These are phyloP conservation scores for Molossus molossus DNA, from an alignment of 2,797 vertebrate genomes.

Conservation along the genomic window DNA sequence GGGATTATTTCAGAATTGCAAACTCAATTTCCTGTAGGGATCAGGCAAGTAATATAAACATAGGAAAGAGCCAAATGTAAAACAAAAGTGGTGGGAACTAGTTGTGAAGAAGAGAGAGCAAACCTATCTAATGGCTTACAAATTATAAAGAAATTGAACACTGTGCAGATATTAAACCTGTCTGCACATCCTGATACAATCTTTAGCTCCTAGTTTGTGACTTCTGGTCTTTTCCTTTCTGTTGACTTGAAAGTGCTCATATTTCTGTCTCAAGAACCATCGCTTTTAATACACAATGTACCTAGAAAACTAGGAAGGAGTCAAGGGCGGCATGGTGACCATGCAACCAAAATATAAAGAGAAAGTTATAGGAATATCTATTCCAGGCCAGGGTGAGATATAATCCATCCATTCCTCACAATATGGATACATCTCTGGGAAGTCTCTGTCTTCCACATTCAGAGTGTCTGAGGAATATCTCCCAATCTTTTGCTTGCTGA, in stretches of 20 bases:
- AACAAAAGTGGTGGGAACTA: background rate
- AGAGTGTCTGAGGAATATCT: background rate
- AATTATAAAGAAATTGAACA: background rate
- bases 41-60: conserved; percentile 21
- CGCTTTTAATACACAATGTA: background rate
- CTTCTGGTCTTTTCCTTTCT: background rate
- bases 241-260: background rate
- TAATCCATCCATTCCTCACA: background rate
- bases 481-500: background rate
- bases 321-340: background rate
- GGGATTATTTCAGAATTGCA: background rate
- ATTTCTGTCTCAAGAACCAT: background rate
- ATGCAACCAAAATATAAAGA: background rate
- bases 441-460: background rate
- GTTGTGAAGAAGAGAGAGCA: conserved; percentile 10
- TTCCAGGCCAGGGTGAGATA: background rate
- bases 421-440: background rate
- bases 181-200: background rate
- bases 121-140: background rate
- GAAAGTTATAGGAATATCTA: background rate
- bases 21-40: background rate
- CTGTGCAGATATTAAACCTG: background rate
- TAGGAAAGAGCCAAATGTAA: background rate
- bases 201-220: background rate
- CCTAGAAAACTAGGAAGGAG: background rate